Conservation (phyloP, 2,888 invertebrate species). For the Ernsta delagoae region DNA sequence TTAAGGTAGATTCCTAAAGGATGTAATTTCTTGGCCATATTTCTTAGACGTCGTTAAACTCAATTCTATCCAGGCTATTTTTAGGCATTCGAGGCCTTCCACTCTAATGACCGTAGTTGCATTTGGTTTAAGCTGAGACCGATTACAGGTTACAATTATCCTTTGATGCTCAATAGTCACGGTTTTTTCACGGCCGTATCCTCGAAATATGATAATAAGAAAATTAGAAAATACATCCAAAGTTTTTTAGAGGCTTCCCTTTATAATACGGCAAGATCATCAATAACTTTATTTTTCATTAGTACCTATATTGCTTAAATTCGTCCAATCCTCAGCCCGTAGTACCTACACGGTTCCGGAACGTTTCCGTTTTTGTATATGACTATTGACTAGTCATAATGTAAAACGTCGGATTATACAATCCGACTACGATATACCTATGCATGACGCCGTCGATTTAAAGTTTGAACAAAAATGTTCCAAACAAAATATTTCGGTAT, state of each 20-base stretch:
- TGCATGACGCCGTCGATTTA: no score
- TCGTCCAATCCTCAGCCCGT: no score
- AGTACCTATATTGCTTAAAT: no score
- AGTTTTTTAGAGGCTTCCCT: background rate
- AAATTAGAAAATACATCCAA: background rate
- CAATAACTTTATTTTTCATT: no score
- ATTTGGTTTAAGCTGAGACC: background rate
- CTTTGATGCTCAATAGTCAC: background rate
- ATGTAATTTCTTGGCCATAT: background rate
- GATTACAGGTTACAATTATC: background rate
- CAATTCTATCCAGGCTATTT: background rate
- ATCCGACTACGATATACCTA: no score
- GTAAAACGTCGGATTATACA: no score
- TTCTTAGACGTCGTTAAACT: background rate
- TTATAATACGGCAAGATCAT: no score
- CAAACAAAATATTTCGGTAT: no score
- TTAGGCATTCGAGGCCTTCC: background rate
- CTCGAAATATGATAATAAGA: background rate
- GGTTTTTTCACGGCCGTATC: background rate
- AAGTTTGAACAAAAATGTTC: no score
- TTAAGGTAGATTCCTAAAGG: background rate
- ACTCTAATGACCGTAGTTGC: background rate
- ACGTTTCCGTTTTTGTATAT: no score
- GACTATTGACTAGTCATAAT: no score
- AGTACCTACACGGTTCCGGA: no score